Evolutionary conservation across 1,140 invertebrate species (phyloP), one percentile per base, ranked within the genome.

Genomic region (Arion vulgaris): DNA sequence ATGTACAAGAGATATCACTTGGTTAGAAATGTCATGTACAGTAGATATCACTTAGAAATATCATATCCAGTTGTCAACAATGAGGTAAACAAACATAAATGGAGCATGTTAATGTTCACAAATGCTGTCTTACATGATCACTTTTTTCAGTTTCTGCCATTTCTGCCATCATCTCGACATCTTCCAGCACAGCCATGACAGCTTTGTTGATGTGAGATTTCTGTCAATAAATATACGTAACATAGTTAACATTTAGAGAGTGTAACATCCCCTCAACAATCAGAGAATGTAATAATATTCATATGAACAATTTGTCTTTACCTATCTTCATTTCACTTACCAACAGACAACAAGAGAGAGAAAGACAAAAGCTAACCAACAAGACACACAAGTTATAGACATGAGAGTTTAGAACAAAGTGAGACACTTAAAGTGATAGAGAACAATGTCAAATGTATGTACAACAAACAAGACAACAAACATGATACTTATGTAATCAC

Each of bases 131-230:
- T 36, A 76, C 49, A 76, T 51, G 1, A 28, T 51, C 39, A 19
- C 11, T 49, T 19, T 36, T 51, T 34, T 76, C 74, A 4, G 36
- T 26, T 2, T 73, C 41, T 39, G 38, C 36, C 38, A 73, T 23
- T 0, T 49, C 41, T 73, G 38, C 32, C 2, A 13, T 66, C 2
- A 28, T 53, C n/a, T 34, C 28, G 0, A 9, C 38, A 26, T 80
- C 62, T 51, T 80, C 66, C 39, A 80, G 66, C 13, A 80, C 62
- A 71, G 78, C 41, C 78, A 80, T 71, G 28, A 80, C 78, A n/a
- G 78, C 49, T 26, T 80, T 80, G 68, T 69, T 69, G n/a, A 80
- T 80, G 68, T 80, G 78, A 32, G 78, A 39, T 71, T 80, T 80
- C 78, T 80, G 78, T 1, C 45, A 49, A 23, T 9, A 57, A 1